A percentile compares a stretch with the other conserved stretches of the same genome.
Evolutionary conservation across 2,888 invertebrate species (phyloP).

Genomic region (Chrysomela aeneicollis): DNA sequence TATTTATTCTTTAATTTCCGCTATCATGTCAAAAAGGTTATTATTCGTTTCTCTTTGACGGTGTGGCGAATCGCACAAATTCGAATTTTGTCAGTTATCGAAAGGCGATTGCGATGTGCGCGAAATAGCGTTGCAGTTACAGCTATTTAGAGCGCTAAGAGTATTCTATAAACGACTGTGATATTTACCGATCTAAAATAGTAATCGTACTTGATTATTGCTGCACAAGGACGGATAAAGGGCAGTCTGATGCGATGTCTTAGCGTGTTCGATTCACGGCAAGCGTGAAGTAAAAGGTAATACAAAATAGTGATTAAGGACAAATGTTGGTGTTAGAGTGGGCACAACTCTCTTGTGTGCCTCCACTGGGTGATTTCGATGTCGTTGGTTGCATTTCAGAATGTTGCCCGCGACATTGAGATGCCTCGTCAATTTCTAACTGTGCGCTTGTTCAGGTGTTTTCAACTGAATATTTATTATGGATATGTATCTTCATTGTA

Average conservation of each 20-base stretch:
- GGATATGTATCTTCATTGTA: constrained; percentile 29
- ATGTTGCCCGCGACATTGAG: constrained; percentile 2
- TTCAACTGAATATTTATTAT: constrained; percentile 22
- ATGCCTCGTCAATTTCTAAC: constrained; percentile 41
- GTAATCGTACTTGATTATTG: constrained; percentile 41
- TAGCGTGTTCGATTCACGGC: constrained; percentile 49
- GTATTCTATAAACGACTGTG: constrained; percentile 61
- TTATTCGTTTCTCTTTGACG: neutral
- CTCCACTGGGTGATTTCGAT: constrained; percentile 17
- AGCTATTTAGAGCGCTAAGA: constrained; percentile 61
- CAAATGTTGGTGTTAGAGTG: constrained; percentile 51
- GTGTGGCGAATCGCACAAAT: neutral
- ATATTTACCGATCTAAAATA: constrained; percentile 57
- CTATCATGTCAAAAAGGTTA: neutral
- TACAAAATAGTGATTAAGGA: constrained; percentile 30
- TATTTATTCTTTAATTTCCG: neutral
- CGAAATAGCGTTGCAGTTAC: constrained; percentile 59
- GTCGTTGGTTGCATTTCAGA: neutral
- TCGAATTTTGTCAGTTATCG: neutral
- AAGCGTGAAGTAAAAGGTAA: constrained; percentile 14
- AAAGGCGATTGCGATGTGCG: constrained; percentile 24
- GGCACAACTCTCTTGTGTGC: constrained; percentile 51
- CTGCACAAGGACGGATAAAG: constrained; percentile 46
- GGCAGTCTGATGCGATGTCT: constrained; percentile 55
- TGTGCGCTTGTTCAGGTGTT: constrained; percentile 30